These are phyloP conservation scores for Scaptomyza parva DNA, from an alignment of 2,888 invertebrate genomes.

Conservation along the genomic window DNA sequence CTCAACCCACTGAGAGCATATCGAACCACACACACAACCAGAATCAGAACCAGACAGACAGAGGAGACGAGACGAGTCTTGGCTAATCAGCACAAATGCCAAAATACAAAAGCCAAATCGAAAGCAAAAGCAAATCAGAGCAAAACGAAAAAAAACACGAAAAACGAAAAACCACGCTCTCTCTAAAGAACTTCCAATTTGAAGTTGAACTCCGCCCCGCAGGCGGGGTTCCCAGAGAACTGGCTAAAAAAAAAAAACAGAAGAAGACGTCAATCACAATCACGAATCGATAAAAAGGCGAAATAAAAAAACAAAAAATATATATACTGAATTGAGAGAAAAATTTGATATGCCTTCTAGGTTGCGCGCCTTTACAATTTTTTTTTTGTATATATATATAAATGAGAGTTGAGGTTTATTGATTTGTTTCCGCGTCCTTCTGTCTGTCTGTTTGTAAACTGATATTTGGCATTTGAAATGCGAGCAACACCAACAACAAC, in stretches of 20 bases:
- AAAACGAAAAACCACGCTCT: slow-evolving; percentile 38
- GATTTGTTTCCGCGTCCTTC: slow-evolving; percentile 59
- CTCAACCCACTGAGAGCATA: slow-evolving; percentile 1
- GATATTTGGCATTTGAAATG: slow-evolving; percentile 79
- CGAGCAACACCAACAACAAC: slow-evolving; percentile 30
- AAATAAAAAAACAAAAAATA: slow-evolving; percentile 9
- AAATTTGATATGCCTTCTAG: slow-evolving; percentile 79
- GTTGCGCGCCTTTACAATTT: slow-evolving; percentile 34
- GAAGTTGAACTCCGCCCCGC: slow-evolving; percentile 64
- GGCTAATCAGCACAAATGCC: slow-evolving; percentile 79
- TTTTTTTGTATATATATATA: slow-evolving; percentile 1
- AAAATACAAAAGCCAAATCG: slow-evolving; percentile 79
- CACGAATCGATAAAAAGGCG: slow-evolving; percentile 43
- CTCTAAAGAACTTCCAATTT: slow-evolving; percentile 66
- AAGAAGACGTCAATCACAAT: slow-evolving; percentile 69
- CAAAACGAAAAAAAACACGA: slow-evolving; percentile 31
- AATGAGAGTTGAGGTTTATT: slow-evolving; percentile 67
- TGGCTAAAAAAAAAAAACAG: slow-evolving; percentile 26
- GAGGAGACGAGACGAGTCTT: too few species aligned
- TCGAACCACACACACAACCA: slow-evolving; percentile 5
- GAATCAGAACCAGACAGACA: slow-evolving; percentile 11
- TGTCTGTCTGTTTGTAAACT: slow-evolving; percentile 55
- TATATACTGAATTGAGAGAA: slow-evolving; percentile 40
- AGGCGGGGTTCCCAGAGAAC: slow-evolving; percentile 38
- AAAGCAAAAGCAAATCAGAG: slow-evolving; percentile 78